phyloP scores from a whole-genome alignment of 2,113 vertebrate genomes.

The Columbina picui region DNA sequence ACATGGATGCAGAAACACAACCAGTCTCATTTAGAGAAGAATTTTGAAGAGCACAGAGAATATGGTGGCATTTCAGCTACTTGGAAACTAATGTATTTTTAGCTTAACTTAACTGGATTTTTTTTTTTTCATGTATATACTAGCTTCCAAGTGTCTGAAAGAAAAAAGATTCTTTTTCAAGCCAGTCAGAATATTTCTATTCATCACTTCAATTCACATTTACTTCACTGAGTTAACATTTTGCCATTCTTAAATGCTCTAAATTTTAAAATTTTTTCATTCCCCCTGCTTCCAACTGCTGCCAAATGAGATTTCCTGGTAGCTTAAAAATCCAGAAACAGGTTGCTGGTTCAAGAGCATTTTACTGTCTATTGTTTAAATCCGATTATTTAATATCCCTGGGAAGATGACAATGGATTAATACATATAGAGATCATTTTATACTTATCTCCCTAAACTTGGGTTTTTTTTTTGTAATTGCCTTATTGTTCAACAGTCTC shows the following conservation, averaged over 20 bases:
- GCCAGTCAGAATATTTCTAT: background rate
- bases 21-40: background rate
- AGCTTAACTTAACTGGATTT: background rate
- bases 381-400: background rate
- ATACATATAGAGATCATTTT: background rate
- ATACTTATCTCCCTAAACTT: constrained; percentile 1
- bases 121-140: background rate
- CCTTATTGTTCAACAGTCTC: background rate
- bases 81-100: background rate
- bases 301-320: background rate
- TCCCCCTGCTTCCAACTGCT: background rate
- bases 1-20: accelerated
- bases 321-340: background rate
- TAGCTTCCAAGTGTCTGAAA: background rate
- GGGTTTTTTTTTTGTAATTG: background rate
- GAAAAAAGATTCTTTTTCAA: background rate
- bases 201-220: background rate
- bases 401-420: background rate
- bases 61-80: background rate
- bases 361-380: constrained; percentile 40
- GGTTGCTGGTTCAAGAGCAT: background rate
- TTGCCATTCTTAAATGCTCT: background rate
- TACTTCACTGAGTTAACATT: background rate
- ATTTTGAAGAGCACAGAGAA: background rate
- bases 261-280: background rate